Evolutionary conservation across 2,888 invertebrate species (phyloP), one percentile per base, ranked within the genome.

Genomic region (Pachymerium ferrugineum): DNA sequence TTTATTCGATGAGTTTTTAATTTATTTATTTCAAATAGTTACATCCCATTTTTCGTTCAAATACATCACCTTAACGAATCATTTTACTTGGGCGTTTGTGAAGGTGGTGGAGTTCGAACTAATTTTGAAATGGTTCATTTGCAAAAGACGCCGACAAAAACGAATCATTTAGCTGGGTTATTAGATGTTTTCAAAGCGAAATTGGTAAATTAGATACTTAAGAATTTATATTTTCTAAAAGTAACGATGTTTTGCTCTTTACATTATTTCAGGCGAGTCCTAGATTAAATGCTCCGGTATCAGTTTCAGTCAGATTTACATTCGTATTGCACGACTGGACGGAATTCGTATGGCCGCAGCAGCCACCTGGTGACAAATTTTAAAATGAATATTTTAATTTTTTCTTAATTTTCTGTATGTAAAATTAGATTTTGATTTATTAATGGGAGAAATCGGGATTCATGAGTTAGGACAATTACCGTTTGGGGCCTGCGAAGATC

Each of bases 91-190:
- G 97, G 97, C 6, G 87, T 93, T 8, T 90, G 89, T 79, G 88
- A 93, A 80, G 89, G 89, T 25, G 88, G 88, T 78, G 90, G 91
- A 69, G 86, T 89, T 62, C 87, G 91, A 78, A 89, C 91, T n/a
- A 90, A 90, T 80, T 95, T 93, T 83, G 93, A 97, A 80, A 92
- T 94, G 86, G 90, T 94, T 70, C 92, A 95, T 81, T 85, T 97
- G 76, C 89, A 90, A 80, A 87, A 88, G 77, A 88, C 90, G 74
- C 93, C 94, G 0, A 86, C 88, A 28, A 90, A 93, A 78, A 94
- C 91, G 80, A 89, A 89, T 78, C 91, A 94, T 83, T 86, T 98
- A 0, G 22, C 82, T 79, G 89, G 89, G 2, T 85, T 97, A 70
- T 84, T 95, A 42, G 89, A 91, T 78, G 84, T 97, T 76, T 97